These are phyloP conservation scores for Cranoglanis bouderius DNA, from an alignment of 2,113 vertebrate species.

Conservation along the genomic window DNA sequence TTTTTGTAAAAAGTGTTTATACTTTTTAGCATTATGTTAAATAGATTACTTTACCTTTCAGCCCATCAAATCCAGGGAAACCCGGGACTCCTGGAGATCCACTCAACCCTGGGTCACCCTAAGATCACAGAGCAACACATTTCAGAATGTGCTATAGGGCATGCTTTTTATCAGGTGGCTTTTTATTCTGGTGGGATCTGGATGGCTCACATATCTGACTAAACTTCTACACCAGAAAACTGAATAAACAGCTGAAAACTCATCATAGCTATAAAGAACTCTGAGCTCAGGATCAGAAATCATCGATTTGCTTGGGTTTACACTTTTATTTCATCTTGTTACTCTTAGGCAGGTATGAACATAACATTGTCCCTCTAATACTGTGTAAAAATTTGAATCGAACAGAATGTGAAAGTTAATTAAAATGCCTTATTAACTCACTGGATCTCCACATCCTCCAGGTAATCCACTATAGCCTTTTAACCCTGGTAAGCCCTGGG, in stretches of 20 bases:
- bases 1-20: background rate
- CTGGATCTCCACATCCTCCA: conserved; percentile 77
- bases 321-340: background rate
- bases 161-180: background rate
- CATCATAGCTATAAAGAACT: background rate
- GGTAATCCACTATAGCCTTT: conserved; percentile 69
- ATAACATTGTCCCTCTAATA: background rate
- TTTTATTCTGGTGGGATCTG: background rate
- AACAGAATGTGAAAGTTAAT: background rate
- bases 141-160: background rate
- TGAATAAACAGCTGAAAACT: background rate
- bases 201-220: background rate
- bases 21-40: background rate
- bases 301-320: too few species aligned
- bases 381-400: background rate
- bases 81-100: conserved; percentile 63
- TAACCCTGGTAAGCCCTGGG: conserved; percentile 63
- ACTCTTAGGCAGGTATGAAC: background rate
- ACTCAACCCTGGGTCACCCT: conserved; percentile 66
- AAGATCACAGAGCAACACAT: conserved; percentile 4
- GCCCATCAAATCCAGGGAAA: conserved; percentile 56
- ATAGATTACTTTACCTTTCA: conserved; percentile 62
- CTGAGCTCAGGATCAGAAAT: too few species aligned
- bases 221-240: background rate
- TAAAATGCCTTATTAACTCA: conserved; percentile 47